Evolutionary conservation across 2,113 vertebrate species (phyloP).

Genomic region (Larimichthys crocea): DNA sequence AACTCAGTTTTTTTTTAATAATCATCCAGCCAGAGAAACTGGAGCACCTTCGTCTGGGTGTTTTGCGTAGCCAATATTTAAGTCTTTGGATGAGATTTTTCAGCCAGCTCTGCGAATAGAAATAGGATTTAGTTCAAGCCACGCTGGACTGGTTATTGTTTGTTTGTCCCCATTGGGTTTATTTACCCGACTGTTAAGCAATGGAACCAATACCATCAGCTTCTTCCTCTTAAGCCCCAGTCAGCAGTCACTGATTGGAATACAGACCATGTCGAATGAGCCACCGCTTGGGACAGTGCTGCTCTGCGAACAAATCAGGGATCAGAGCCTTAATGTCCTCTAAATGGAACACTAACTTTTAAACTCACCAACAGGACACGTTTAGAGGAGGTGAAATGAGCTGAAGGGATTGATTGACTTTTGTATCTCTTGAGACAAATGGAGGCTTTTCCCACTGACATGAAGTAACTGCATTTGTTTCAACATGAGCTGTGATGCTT

Average conservation of each 20-base stretch:
- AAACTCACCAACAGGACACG: constrained; percentile 6
- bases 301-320: constrained; percentile 12
- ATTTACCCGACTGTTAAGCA: constrained; percentile 1
- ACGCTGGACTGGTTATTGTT: not conserved
- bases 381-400: constrained; percentile 12
- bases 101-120: not conserved
- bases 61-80: not conserved
- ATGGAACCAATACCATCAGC: constrained; percentile 1
- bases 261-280: not conserved
- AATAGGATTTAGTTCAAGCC: constrained; percentile 5
- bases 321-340: not conserved
- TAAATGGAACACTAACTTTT: constrained; percentile 1
- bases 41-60: not conserved
- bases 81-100: not conserved
- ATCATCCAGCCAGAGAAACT: not conserved
- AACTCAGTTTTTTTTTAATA: not conserved
- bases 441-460: not conserved
- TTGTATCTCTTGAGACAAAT: constrained; percentile 3
- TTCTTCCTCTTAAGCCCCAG: constrained; percentile 1
- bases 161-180: constrained; percentile 21
- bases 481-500: not conserved
- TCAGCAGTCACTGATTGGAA: constrained; percentile 20
- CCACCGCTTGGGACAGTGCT: not conserved
- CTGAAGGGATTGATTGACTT: not conserved
- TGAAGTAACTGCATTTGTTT: not conserved